These are phyloP conservation scores for Athene cunicularia DNA, from an alignment of 2,113 vertebrate genomes.

Conservation along the genomic window DNA sequence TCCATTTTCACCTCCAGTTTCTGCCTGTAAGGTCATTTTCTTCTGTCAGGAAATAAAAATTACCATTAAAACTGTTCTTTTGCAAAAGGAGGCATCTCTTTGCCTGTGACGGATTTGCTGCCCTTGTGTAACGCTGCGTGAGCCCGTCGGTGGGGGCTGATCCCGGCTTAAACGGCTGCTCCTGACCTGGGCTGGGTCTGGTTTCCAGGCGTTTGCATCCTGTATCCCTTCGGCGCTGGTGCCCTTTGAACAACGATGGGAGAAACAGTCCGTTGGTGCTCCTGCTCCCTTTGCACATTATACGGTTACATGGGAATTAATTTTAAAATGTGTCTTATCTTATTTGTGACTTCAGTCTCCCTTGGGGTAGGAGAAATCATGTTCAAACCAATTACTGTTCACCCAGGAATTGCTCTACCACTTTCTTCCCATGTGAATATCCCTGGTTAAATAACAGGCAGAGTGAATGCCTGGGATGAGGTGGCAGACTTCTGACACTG, in stretches of 20 bases:
- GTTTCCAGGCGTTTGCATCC: not conserved
- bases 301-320: not conserved
- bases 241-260: not conserved
- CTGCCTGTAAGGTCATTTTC: not conserved
- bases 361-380: not conserved
- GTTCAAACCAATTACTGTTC: not conserved
- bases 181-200: accelerated
- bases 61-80: not conserved
- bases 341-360: not conserved
- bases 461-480: not conserved
- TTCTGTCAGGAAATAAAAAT: not conserved
- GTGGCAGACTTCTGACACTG: not conserved
- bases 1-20: not conserved
- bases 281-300: not conserved
- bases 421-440: not conserved
- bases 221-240: accelerated
- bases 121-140: accelerated
- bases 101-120: accelerated
- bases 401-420: not conserved
- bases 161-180: not conserved
- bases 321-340: not conserved
- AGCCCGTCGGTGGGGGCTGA: not conserved
- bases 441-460: not conserved
- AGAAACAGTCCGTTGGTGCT: not conserved
- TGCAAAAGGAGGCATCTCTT: not conserved